Evolutionary conservation across 2,113 vertebrate species (phyloP).

Genomic region (Chrysochloris asiatica): DNA sequence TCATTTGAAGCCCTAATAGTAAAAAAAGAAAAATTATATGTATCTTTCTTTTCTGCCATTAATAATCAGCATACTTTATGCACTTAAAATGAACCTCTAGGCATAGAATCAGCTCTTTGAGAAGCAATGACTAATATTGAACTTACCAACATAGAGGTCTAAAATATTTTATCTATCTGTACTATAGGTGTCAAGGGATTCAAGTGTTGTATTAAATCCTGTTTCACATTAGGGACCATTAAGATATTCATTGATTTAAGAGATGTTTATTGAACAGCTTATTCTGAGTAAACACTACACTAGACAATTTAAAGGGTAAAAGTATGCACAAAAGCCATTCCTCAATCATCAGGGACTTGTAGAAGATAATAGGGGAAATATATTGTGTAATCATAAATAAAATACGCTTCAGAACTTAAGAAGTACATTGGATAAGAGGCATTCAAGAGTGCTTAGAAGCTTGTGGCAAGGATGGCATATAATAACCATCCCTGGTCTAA

Average conservation of each 20-base stretch:
- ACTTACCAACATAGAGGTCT: conserved; percentile 49
- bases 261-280: conserved; percentile 57
- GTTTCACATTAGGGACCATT: conserved; percentile 45
- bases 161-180: conserved; percentile 43
- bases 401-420: neutral
- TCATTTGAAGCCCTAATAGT: conserved; percentile 15
- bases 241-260: conserved; percentile 54
- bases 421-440: neutral
- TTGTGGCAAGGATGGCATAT: neutral
- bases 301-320: conserved; percentile 15
- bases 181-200: neutral
- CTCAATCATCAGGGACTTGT: neutral
- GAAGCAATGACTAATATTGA: conserved; percentile 48
- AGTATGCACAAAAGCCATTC: conserved; percentile 41
- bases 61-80: neutral
- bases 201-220: conserved; percentile 18
- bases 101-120: neutral
- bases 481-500: neutral
- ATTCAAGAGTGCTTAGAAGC: neutral
- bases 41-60: neutral
- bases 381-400: neutral
- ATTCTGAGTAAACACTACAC: conserved; percentile 39
- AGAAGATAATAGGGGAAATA: neutral
- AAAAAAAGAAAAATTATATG: neutral
- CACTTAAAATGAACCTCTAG: neutral